Base-by-base conservation (phyloP, 23 tunicate species). In the Halocynthia aurantium region DNA sequence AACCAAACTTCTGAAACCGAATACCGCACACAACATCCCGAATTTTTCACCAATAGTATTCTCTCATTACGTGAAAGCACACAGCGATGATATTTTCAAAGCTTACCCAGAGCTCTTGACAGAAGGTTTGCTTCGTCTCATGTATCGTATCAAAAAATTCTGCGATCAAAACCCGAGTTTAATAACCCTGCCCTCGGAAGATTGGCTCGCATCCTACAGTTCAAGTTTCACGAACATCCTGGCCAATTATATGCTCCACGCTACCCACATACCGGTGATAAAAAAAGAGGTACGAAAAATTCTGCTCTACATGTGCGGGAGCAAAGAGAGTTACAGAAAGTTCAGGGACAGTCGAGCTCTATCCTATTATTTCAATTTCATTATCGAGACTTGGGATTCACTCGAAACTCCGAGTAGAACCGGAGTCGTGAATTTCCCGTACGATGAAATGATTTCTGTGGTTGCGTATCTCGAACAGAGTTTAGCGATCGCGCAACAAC, bases 11-110 rank as follows among this genome's bases (percentile, higher is more conserved):
- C 78, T 90, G 53, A 75, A 80, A 65, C 15, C 81, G 51, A 55
- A 62, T 18, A 68, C 57, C 51, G 60, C 66, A 51, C 69, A 22
- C 64, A 54, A 56, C 12, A 22, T 83, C 6, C 75, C 81, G 6
- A 92, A 92, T 55, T 87, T 86, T 91, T 57, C 85, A 11, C 98
- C 98, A 5, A 82, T 92, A 50, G 77, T 92, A 19, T 62, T 82
- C 57, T 81, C 70, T 13, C 98, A 92, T 53, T 84, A 86, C 73
- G 88, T 83, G 22, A 91, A 84, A 65, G 75, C 82, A 44, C 79
- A 86, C 60, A 70, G 84, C n/a, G 88, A 87, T 18, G 87, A 81
- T 62, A 79, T 92, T 11, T 92, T 92, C 66, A 82, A 79, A 61
- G 86, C 85, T 8, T 92, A 92, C 51, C 62, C 78, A 13, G 77